Evolutionary conservation across 1,140 invertebrate species (phyloP).

Genomic region (Trypoxylus dichotomus): DNA sequence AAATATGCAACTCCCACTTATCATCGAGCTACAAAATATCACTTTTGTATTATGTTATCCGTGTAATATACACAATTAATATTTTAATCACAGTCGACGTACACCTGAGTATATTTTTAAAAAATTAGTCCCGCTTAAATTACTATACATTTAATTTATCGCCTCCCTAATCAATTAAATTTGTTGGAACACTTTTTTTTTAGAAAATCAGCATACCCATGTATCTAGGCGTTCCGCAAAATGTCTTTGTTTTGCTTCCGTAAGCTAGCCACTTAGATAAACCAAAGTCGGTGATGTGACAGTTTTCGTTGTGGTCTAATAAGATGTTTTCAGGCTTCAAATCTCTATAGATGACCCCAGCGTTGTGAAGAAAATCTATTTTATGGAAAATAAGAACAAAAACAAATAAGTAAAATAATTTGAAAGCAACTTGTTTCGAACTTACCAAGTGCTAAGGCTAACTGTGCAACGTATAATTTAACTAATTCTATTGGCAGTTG

Average conservation of each 20-base stretch:
- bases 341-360: conserved; percentile 88
- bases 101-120: conserved; percentile 31
- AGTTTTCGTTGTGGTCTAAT: conserved; percentile 76
- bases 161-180: background rate
- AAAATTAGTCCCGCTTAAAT: background rate
- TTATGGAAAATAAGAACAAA: conserved; percentile 26
- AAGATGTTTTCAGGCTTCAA: conserved; percentile 90
- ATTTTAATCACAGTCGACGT: conserved; percentile 31
- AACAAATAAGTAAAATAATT: conserved; percentile 4
- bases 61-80: background rate
- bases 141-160: background rate
- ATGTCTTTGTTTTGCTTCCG: conserved; percentile 75
- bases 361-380: conserved; percentile 88
- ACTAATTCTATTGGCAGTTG: conserved; percentile 75
- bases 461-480: conserved; percentile 80
- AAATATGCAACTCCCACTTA: conserved; percentile 8
- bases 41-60: background rate
- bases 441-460: conserved; percentile 80
- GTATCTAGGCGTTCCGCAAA: conserved; percentile 90
- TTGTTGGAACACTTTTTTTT: conserved; percentile 25
- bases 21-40: conserved; percentile 18
- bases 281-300: conserved; percentile 90
- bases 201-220: conserved; percentile 69
- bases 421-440: background rate
- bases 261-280: conserved; percentile 85